A percentile compares a stretch with the other conserved stretches of the same genome.
These are phyloP conservation scores for Eugnorisma glareosa DNA, from an alignment of 2,888 invertebrate species.

Conservation along the genomic window DNA sequence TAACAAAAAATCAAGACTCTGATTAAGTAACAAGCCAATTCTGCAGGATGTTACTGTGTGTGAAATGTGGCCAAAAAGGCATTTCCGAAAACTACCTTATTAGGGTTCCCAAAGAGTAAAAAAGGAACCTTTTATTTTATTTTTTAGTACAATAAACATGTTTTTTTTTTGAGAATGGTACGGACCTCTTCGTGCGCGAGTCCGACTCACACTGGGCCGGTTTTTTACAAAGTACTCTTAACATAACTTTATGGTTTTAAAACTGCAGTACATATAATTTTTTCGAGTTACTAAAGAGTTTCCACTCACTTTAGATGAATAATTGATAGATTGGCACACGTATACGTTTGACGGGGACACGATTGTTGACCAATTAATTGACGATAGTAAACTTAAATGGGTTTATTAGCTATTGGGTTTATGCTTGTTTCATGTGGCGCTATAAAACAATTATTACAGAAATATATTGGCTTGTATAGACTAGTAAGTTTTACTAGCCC, in stretches of 20 bases:
- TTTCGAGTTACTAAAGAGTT: background rate
- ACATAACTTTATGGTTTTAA: background rate
- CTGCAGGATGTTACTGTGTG: too few species aligned
- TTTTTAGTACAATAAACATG: too few species aligned
- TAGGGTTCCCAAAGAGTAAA: too few species aligned
- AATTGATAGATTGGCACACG: background rate
- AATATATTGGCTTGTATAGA: background rate
- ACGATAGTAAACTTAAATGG: conserved; percentile 1
- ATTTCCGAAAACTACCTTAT: background rate
- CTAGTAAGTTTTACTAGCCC: background rate
- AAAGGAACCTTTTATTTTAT: too few species aligned
- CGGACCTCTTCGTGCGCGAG: too few species aligned
- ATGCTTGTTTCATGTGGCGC: conserved; percentile 8
- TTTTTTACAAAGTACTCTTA: background rate
- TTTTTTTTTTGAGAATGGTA: too few species aligned
- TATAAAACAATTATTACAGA: conserved; percentile 15
- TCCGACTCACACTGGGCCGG: too few species aligned
- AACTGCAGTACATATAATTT: background rate
- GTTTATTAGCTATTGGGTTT: conserved; percentile 12
- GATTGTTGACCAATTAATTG: conserved; percentile 16
- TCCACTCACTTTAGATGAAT: too few species aligned
- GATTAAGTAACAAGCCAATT: background rate
- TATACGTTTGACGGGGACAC: background rate
- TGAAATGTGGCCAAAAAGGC: background rate
- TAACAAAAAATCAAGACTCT: background rate